These are phyloP conservation scores for Brachionus angularis DNA, from an alignment of 1,140 invertebrate species.

Conservation along the genomic window DNA sequence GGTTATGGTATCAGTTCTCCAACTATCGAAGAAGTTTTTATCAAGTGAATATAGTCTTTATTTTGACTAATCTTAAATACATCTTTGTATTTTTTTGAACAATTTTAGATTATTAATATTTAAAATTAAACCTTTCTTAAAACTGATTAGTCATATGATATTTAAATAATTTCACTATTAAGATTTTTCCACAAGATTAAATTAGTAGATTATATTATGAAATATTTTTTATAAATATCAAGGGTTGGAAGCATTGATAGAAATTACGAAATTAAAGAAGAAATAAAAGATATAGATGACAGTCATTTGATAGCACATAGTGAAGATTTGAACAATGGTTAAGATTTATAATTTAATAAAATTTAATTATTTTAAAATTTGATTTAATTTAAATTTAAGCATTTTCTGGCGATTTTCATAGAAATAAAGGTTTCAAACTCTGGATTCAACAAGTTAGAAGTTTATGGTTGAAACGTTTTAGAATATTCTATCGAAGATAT, in stretches of 20 bases:
- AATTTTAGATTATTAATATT: no score
- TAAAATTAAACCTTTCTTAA: no score
- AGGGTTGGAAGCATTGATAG: constrained; percentile 39
- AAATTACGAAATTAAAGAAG: neutral
- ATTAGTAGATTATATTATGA: no score
- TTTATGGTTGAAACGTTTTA: constrained; percentile 25
- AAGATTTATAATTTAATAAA: neutral
- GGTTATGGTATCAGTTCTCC: constrained; percentile 74
- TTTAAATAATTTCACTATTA: no score
- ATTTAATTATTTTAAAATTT: neutral
- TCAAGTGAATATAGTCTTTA: constrained; percentile 64
- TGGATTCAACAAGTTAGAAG: constrained; percentile 7
- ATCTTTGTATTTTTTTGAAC: neutral
- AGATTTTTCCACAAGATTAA: no score
- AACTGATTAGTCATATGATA: no score
- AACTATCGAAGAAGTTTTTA: constrained; percentile 79
- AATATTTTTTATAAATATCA: no score
- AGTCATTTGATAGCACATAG: neutral
- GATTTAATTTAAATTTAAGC: neutral
- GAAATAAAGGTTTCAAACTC: constrained; percentile 2
- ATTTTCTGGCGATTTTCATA: constrained; percentile 17
- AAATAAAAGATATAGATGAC: constrained; percentile 1
- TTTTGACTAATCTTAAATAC: neutral
- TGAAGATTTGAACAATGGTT: constrained; percentile 6
- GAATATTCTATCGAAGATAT: constrained; percentile 18